These are phyloP conservation scores for Cyprinella venusta DNA, from an alignment of 2,797 vertebrate genomes.

Conservation along the genomic window DNA sequence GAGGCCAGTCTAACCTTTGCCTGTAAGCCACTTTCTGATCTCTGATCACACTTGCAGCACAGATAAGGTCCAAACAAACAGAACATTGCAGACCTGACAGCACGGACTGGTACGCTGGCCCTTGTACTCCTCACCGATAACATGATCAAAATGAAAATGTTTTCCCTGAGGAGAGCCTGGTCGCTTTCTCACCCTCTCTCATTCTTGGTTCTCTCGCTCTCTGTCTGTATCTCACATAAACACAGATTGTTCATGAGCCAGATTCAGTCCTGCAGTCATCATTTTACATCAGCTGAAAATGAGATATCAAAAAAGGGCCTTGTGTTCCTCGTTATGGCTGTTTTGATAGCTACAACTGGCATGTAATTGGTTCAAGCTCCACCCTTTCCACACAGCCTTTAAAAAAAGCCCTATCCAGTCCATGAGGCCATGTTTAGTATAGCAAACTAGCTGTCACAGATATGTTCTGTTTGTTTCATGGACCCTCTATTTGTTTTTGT, in stretches of 20 bases:
- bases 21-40: conserved; percentile 79
- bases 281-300: conserved; percentile 20
- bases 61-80: conserved; percentile 31
- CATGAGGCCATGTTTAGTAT: not conserved
- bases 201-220: not conserved
- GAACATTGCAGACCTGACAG: conserved; percentile 39
- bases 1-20: conserved; percentile 94
- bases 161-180: conserved; percentile 52
- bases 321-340: not conserved
- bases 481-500: too few relatives aligned
- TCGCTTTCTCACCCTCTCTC: conserved; percentile 1
- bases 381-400: not conserved
- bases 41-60: conserved; percentile 35
- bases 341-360: not conserved
- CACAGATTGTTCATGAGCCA: not conserved
- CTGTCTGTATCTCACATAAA: not conserved
- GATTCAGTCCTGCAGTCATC: conserved; percentile 23
- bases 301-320: conserved; percentile 11
- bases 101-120: conserved; percentile 35
- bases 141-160: conserved; percentile 60
- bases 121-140: conserved; percentile 47
- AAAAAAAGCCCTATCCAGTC: not conserved
- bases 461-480: too few relatives aligned
- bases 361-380: conserved; percentile 1
- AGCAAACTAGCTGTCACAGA: too few relatives aligned